Percentiles rank a stretch among this genome's conserved stretches.
Conservation (phyloP, 2,888 invertebrate species). For the Mallateleia sp. region DNA sequence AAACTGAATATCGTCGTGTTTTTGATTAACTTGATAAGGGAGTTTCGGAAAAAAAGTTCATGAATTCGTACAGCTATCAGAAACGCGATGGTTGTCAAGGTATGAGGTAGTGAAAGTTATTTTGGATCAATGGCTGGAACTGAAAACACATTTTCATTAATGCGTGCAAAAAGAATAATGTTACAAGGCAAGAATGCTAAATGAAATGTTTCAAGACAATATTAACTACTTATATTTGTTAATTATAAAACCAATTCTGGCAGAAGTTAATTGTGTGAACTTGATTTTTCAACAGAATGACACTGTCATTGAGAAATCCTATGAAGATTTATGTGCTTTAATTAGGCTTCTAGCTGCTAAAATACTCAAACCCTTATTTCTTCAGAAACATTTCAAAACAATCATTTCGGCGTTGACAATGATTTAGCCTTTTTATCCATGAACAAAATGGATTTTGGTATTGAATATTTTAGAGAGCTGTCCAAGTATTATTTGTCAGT, state of each 20-base stretch:
- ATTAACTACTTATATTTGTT: slow-evolving; percentile 46
- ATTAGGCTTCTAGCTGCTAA: slow-evolving; percentile 39
- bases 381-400: not conserved
- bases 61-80: slow-evolving; percentile 71
- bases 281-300: slow-evolving; percentile 44
- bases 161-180: slow-evolving; percentile 72
- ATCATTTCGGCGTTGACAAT: slow-evolving; percentile 39
- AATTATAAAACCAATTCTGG: slow-evolving; percentile 56
- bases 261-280: slow-evolving; percentile 49
- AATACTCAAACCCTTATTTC: slow-evolving; percentile 48
- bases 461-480: slow-evolving; percentile 32
- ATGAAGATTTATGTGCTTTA: slow-evolving; percentile 34
- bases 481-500: not conserved
- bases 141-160: slow-evolving; percentile 68
- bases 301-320: slow-evolving; percentile 25
- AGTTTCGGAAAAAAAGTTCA: slow-evolving; percentile 44
- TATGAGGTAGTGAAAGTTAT: slow-evolving; percentile 71
- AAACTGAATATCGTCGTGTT: slow-evolving; percentile 72
- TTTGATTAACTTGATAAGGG: slow-evolving; percentile 61
- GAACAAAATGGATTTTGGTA: slow-evolving; percentile 40
- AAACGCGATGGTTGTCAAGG: slow-evolving; percentile 74
- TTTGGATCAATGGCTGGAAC: slow-evolving; percentile 69
- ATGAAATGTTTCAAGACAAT: slow-evolving; percentile 66
- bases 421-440: slow-evolving; percentile 37
- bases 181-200: slow-evolving; percentile 53